Evolutionary conservation across 2,888 invertebrate species (phyloP), one percentile per base, ranked within the genome.

Genomic region (Suillia variegata): DNA sequence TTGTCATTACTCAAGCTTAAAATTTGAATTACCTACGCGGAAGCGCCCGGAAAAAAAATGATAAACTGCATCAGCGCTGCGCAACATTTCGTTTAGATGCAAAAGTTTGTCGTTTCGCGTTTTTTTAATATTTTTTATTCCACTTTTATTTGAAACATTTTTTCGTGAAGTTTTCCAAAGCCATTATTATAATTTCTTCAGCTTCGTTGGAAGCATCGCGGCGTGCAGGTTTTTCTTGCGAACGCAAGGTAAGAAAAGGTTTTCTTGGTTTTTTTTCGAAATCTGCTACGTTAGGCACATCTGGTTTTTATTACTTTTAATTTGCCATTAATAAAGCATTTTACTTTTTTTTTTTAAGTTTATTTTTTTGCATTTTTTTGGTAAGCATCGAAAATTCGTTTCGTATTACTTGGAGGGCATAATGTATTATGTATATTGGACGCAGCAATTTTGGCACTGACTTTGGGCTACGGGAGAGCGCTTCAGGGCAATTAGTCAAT

Each of bases 301-400:
- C 78, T 78, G 78, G 70, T 77, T 78, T 78, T 78, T 78, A 78
- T 78, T 78, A 74, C 78, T 77, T 78, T 78, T 78, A 78, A 78
- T 78, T 78, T 74, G 75, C 78, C 77, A 78, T 78, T 78, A 78
- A 78, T 78, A 78, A 77, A 75, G 76, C 72, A 72, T 72, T 72
- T 69, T 50, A 18, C 17, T n/a, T 38, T 8, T 4, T 12, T 38
- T n/a, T n/a, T 13, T 38, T 12, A n/a, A n/a, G n/a, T n/a, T n/a
- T n/a, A n/a, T n/a, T n/a, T n/a, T n/a, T n/a, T n/a, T n/a, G n/a
- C n/a, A n/a, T n/a, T n/a, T n/a, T n/a, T n/a, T n/a, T n/a, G n/a
- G n/a, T n/a, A n/a, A n/a, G n/a, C n/a, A n/a, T n/a, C 38, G 38
- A n/a, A 38, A 38, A n/a, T 38, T 8, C 12, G 12, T n/a, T n/a